Base-by-base conservation (phyloP, 2,113 vertebrate species). In the Euleptes europaea region DNA sequence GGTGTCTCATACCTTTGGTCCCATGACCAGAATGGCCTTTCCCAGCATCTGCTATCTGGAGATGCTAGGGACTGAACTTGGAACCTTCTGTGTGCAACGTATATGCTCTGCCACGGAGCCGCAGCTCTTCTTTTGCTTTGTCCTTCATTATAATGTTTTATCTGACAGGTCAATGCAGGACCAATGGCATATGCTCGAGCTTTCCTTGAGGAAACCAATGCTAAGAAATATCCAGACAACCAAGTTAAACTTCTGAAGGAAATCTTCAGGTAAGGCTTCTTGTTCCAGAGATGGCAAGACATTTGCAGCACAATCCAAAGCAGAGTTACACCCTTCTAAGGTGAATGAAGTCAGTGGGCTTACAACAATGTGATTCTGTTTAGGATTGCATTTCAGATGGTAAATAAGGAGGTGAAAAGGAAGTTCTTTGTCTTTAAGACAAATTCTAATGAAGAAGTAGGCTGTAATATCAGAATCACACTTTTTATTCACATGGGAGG, bases 111-210 rank as follows among this genome's bases (percentile, higher is more conserved):
- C 26, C 23, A 63, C 60, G 9, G 60, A 63, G 26, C 26, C 26
- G 9, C 26, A 63, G 60, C 60, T 63, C 60, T 63, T 28, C 26
- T 23, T 57, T 19, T 85, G 51, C 71, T 21, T 67, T 78, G 47
- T 33, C 49, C 23, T 75, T 54, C 23, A 42, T 21, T 12, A 38
- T 88, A 12, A 77, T 14, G 85, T 88, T 84, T 84, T 63, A 65
- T 44, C 19, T 78, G 40, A 7, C 80, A 99, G 99, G 98, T 99
- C 49, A 99, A 99, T 23, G 99, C 98, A 2, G 99, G 99, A 28
- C 99, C 99, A 0, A 99, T 99, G 98, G 98, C 99, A 47, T 99
- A 99, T 1, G 99, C 99, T 40, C 93, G 98, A 88, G 99, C 99
- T 66, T 99, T 99, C 89, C 93, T 99, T 80, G 98, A 99, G 89